A percentile compares a stretch with the other conserved stretches of the same genome.
Conservation (phyloP, 2,888 invertebrate species). For the Ophion ventricosus region DNA sequence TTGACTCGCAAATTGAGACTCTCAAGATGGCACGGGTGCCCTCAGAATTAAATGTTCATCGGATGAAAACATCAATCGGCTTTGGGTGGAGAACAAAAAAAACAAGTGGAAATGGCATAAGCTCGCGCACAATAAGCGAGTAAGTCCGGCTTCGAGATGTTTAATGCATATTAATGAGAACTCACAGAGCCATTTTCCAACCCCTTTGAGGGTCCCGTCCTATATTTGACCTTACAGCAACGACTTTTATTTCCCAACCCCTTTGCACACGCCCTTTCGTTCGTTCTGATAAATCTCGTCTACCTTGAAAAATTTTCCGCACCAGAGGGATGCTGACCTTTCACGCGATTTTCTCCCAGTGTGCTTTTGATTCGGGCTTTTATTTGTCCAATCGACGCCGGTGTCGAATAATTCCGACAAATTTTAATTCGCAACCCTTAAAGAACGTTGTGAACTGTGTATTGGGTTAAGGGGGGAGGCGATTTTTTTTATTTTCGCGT, state of each 20-base stretch:
- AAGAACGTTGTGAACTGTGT: not conserved
- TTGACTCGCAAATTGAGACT: constrained; percentile 67
- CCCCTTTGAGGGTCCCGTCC: constrained; percentile 43
- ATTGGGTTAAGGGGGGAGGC: not conserved
- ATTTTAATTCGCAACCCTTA: not conserved
- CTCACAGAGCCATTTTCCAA: constrained; percentile 69
- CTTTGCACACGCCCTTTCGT: not conserved
- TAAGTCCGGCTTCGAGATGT: constrained; percentile 74
- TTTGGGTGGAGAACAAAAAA: constrained; percentile 29
- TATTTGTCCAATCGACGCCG: not conserved
- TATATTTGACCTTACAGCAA: not conserved
- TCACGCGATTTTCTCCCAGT: not conserved
- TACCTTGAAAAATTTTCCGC: not conserved
- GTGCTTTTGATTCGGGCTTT: not conserved
- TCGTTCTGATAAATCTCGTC: not conserved
- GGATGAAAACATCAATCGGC: constrained; percentile 74
- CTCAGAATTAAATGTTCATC: constrained; percentile 71
- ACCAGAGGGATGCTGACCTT: not conserved
- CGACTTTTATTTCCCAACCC: not conserved
- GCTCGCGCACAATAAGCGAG: constrained; percentile 74
- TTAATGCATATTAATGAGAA: constrained; percentile 79
- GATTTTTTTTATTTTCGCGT: not conserved
- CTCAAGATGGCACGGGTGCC: constrained; percentile 62
- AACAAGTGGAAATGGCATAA: constrained; percentile 62
- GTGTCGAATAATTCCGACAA: not conserved